A percentile compares a stretch with the other conserved stretches of the same genome.
Conservation (phyloP, 1,140 invertebrate species). For the Leptonema lineaticorne region DNA sequence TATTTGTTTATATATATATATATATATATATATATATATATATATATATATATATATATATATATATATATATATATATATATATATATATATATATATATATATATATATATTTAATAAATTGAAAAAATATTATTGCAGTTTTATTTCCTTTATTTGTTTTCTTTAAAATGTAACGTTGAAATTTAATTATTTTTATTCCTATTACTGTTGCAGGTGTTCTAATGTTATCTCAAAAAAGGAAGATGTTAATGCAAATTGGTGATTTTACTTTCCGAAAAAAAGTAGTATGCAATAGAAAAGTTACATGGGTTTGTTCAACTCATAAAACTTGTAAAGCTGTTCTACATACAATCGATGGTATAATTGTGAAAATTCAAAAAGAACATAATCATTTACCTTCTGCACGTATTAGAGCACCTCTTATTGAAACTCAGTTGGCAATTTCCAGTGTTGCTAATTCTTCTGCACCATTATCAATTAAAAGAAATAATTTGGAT, state of each 20-base stretch:
- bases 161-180: no score
- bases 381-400: constrained; percentile 15
- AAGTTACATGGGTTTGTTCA: constrained; percentile 17
- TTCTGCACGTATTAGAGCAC: background rate
- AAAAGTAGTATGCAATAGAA: constrained; percentile 1
- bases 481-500: no score
- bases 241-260: background rate
- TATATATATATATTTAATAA: background rate
- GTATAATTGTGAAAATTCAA: constrained; percentile 16
- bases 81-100: background rate
- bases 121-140: no score
- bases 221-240: constrained; percentile 6
- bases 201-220: constrained; percentile 12
- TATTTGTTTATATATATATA: no score
- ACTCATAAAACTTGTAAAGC: constrained; percentile 24
- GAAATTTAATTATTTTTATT: background rate
- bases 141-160: no score
- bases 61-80: no score
- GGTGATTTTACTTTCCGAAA: constrained; percentile 16
- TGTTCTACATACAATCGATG: constrained; percentile 5
- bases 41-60: no score
- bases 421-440: background rate
- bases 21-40: no score
- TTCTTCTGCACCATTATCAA: no score
- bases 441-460: no score